Evolutionary conservation across 2,888 invertebrate genomes (phyloP).

Genomic region (Teleiodes luculella): DNA sequence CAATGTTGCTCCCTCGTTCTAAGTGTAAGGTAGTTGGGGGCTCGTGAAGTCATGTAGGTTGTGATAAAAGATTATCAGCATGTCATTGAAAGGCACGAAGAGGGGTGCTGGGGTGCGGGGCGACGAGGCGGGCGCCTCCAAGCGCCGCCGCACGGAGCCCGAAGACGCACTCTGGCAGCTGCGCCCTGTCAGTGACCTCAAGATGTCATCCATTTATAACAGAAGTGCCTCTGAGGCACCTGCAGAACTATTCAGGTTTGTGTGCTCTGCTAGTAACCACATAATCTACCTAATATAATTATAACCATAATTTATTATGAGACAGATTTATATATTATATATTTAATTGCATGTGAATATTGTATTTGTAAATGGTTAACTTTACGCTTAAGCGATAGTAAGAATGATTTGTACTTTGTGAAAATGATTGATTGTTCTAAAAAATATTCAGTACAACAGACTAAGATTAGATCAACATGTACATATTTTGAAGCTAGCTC

Average conservation of each 20-base stretch:
- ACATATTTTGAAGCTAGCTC: too few species aligned
- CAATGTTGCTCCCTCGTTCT: slow-evolving; percentile 70
- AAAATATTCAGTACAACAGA: too few species aligned
- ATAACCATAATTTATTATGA: not conserved
- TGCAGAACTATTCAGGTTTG: slow-evolving; percentile 87
- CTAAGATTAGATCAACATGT: too few species aligned
- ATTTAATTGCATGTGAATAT: not conserved
- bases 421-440: too few species aligned
- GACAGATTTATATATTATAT: not conserved
- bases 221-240: slow-evolving; percentile 88
- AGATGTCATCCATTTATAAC: slow-evolving; percentile 93
- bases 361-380: not conserved
- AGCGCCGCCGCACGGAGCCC: slow-evolving; percentile 66
- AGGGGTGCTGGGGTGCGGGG: slow-evolving; percentile 64
- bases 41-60: slow-evolving; percentile 73
- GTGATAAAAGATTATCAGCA: slow-evolving; percentile 50
- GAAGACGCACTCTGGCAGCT: slow-evolving; percentile 85
- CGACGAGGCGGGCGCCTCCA: slow-evolving; percentile 65
- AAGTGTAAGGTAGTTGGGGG: slow-evolving; percentile 69
- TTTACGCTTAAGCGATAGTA: not conserved
- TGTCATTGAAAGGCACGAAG: slow-evolving; percentile 75
- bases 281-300: not conserved
- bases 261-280: slow-evolving; percentile 32
- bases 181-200: slow-evolving; percentile 90
- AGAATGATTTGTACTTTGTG: not conserved